Evolutionary conservation across 2,888 invertebrate species (phyloP).

Genomic region (Cremastinae sp.): DNA sequence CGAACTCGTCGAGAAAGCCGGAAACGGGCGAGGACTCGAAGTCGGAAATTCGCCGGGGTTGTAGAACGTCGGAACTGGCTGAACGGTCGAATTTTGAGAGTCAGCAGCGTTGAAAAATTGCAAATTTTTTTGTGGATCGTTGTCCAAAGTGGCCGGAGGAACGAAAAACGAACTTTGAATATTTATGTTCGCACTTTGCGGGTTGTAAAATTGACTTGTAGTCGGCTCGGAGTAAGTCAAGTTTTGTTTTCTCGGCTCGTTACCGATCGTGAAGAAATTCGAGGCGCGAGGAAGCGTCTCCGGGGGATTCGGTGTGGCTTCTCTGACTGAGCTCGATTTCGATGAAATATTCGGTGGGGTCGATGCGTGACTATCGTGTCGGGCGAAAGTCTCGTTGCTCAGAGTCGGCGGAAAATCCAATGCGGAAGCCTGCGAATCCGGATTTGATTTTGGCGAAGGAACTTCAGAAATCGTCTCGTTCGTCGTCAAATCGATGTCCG

Average conservation of each 20-base stretch:
- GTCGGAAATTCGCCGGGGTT: conserved; percentile 68
- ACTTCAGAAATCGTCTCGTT: conserved; percentile 49
- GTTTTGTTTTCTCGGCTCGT: conserved; percentile 45
- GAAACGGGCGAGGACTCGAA: conserved; percentile 9
- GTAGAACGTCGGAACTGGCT: conserved; percentile 66
- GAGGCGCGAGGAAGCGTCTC: conserved; percentile 31
- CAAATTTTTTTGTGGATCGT: not conserved
- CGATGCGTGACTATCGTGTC: conserved; percentile 35
- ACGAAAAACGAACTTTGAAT: conserved; percentile 47
- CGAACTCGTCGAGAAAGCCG: conserved; percentile 17
- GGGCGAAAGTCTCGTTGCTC: conserved; percentile 33
- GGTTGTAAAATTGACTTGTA: conserved; percentile 35
- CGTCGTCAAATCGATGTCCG: conserved; percentile 64
- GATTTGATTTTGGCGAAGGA: not conserved
- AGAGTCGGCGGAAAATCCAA: conserved; percentile 32
- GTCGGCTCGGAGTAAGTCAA: conserved; percentile 49
- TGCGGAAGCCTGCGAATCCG: conserved; percentile 6
- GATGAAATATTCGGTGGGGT: conserved; percentile 35
- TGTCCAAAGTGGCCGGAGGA: not conserved
- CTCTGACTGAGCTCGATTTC: conserved; percentile 42
- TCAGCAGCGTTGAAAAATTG: conserved; percentile 16
- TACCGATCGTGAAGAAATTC: conserved; percentile 56
- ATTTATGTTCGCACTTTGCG: conserved; percentile 20
- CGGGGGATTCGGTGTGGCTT: conserved; percentile 25
- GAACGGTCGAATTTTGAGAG: conserved; percentile 35